Evolutionary conservation across 1,140 invertebrate species (phyloP), one percentile per base, ranked within the genome.

Genomic region (Drosophila bocqueti): DNA sequence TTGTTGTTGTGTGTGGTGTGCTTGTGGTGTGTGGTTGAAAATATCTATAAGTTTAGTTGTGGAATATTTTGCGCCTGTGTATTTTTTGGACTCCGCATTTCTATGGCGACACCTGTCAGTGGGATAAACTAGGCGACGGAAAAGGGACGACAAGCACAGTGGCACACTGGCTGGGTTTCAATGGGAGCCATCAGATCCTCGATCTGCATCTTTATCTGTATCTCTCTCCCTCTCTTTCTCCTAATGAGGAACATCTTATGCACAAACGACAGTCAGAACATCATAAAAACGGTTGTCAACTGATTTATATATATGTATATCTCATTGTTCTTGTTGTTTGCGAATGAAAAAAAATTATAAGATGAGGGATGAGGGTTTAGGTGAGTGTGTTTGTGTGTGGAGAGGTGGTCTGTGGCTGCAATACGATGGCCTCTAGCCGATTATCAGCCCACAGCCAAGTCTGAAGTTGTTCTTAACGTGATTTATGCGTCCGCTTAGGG

Each of bases 401-500:
- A 57, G 34, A 26, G 61, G 71, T 36, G 54, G 49, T 29, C 21
- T 57, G 43, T 29, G n/a, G 46, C 66, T 67, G 62, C 29, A 16
- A 9, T 59, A n/a, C 1, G 45, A 63, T 72, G 42, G 40, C 24
- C 94, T 24, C 52, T 96, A 97, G 91, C 97, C 97, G 86, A 98
- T 96, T 82, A 98, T 96, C 67, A 98, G 95, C 67, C 97, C 97
- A 92, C 97, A 96, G 67, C 97, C 97, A 77, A 98, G 94, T 93
- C 96, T 95, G 93, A 97, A 98, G 83, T 97, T 96, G 93, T 96
- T 96, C 93, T 98, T 98, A 18, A 94, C 94, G 92, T 99, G 98
- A 94, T 99, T 99, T 54, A 99, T 94, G 93, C 97, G 95, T 55
- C 97, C 98, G 90, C 98, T 99, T 2, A 99, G 94, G 10, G 97